Evolutionary conservation across 1,140 invertebrate genomes (phyloP).

Genomic region (Prorops nasuta): DNA sequence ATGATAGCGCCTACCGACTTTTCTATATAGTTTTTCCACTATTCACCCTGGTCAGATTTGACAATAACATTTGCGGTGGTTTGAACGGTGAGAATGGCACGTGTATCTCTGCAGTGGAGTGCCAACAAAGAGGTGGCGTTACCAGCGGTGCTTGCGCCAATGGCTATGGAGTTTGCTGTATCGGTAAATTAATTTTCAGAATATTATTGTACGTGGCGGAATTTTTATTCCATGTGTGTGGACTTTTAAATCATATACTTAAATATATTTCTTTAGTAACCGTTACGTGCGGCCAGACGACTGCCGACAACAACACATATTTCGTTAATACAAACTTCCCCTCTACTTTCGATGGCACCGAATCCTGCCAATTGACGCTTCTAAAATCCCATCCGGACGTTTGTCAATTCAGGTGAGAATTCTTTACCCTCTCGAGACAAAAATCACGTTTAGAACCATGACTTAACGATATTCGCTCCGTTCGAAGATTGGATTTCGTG

Average conservation of each 20-base stretch:
- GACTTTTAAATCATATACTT: neutral
- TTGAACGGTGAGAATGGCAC: constrained; percentile 74
- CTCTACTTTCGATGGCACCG: constrained; percentile 69
- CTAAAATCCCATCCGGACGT: constrained; percentile 73
- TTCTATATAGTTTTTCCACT: constrained; percentile 65
- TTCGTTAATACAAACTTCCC: constrained; percentile 82
- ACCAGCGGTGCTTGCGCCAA: constrained; percentile 74
- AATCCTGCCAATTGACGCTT: constrained; percentile 80
- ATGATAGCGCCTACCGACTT: neutral
- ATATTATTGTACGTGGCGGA: neutral
- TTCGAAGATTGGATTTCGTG: constrained; percentile 80
- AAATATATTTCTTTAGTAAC: constrained; percentile 60
- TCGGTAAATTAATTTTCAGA: constrained; percentile 58
- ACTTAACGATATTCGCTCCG: constrained; percentile 20
- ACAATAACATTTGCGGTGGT: constrained; percentile 67
- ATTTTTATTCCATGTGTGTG: neutral
- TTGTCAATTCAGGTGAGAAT: constrained; percentile 73
- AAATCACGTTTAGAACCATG: neutral
- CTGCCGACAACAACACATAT: constrained; percentile 77
- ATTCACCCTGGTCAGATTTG: constrained; percentile 74
- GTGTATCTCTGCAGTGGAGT: constrained; percentile 70
- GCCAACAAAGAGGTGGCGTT: constrained; percentile 64
- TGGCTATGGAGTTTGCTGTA: constrained; percentile 73
- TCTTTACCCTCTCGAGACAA: neutral
- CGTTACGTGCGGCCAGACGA: constrained; percentile 71